phyloP scores from a whole-genome alignment of 2,797 vertebrate genomes.

The Dallia pectoralis region DNA sequence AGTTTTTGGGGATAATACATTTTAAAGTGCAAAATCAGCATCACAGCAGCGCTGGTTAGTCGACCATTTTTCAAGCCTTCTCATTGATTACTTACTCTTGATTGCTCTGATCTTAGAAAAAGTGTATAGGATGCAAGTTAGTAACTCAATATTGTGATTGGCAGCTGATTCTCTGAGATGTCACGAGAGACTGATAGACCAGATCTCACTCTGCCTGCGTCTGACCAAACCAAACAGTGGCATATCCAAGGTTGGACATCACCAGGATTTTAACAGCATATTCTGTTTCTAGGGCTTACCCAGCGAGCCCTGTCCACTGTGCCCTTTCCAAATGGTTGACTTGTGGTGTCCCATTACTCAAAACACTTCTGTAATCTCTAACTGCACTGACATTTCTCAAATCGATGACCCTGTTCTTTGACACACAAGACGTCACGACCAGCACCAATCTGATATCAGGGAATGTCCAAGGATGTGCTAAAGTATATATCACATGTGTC shows the following conservation, averaged over 20 bases:
- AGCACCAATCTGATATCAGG: neutral
- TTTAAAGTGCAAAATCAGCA: too few relatives aligned
- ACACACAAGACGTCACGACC: neutral
- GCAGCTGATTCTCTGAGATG: neutral
- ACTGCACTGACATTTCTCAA: neutral
- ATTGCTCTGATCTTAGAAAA: too few relatives aligned
- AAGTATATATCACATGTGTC: neutral
- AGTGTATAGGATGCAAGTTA: neutral
- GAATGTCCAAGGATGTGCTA: neutral
- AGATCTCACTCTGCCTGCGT: neutral
- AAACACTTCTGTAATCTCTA: conserved; percentile 20
- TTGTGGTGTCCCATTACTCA: conserved; percentile 15
- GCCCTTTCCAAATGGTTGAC: conserved; percentile 39
- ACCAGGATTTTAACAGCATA: conserved; percentile 41
- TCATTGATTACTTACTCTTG: too few relatives aligned
- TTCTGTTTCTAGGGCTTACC: conserved; percentile 44
- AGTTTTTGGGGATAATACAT: too few relatives aligned
- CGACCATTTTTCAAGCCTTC: neutral
- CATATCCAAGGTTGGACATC: conserved; percentile 35
- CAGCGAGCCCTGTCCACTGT: conserved; percentile 36
- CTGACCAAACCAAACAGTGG: conserved; percentile 3
- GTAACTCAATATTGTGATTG: neutral
- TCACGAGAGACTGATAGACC: neutral
- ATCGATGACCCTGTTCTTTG: neutral
- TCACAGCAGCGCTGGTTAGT: too few relatives aligned